Evolutionary conservation across 2,888 invertebrate genomes (phyloP).

Genomic region (Deilephila porcellus): DNA sequence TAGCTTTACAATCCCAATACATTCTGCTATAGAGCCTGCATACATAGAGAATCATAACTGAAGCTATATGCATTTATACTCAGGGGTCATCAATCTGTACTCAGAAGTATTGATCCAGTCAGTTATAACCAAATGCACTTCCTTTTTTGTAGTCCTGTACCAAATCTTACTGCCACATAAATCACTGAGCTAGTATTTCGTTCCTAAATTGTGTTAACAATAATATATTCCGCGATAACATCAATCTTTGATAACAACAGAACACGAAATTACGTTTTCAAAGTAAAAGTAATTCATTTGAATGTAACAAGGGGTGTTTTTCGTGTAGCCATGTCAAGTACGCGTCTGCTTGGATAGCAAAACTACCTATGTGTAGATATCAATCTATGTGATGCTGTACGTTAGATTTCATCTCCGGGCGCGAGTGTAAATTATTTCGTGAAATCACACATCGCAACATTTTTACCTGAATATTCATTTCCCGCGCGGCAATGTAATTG

Average conservation of each 20-base stretch:
- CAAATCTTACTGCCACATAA: background rate
- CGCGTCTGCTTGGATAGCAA: background rate
- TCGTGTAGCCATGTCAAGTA: constrained; percentile 8
- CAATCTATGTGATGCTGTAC: constrained; percentile 3
- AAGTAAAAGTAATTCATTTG: constrained; percentile 9
- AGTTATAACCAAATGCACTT: background rate
- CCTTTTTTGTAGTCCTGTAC: background rate
- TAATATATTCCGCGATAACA: background rate
- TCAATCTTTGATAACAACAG: background rate
- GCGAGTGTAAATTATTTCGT: background rate
- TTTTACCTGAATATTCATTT: background rate
- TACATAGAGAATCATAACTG: background rate
- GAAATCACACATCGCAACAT: background rate
- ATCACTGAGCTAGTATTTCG: background rate
- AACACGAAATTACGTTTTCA: background rate
- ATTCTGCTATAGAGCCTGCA: background rate
- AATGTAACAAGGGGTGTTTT: constrained; percentile 6
- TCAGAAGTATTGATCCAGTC: constrained; percentile 20
- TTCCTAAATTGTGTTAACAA: background rate
- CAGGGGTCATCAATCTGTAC: background rate
- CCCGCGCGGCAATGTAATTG: background rate
- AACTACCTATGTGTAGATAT: background rate
- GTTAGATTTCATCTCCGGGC: background rate
- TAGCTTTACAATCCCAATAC: background rate
- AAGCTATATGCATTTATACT: background rate